These are phyloP conservation scores for Channa striata DNA, from an alignment of 2,797 vertebrate genomes.

Conservation along the genomic window DNA sequence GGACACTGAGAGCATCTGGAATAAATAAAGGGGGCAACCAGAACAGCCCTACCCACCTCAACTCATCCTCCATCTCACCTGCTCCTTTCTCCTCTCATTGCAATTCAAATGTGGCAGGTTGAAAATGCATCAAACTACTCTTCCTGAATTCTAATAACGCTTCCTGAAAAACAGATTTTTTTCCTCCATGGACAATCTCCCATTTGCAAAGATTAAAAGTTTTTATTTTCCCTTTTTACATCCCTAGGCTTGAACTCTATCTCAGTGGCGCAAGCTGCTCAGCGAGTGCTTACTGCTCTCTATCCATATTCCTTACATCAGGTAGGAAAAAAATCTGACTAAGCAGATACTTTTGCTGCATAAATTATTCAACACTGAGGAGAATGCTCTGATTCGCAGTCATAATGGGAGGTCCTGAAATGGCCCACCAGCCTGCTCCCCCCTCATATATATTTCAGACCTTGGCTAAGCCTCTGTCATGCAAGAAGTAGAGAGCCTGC, in stretches of 20 bases:
- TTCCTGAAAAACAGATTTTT: slow-evolving; percentile 33
- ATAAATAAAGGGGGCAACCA: slow-evolving; percentile 64
- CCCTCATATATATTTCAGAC: slow-evolving; percentile 78
- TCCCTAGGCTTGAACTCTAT: slow-evolving; percentile 31
- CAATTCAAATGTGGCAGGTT: slow-evolving; percentile 56
- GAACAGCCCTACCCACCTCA: slow-evolving; percentile 41
- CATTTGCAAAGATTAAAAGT: slow-evolving; percentile 53
- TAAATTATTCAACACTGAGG: slow-evolving; percentile 77
- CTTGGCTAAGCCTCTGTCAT: slow-evolving; percentile 64
- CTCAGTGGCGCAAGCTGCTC: slow-evolving; percentile 23
- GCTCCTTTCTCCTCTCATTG: slow-evolving; percentile 41
- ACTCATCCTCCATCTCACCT: slow-evolving; percentile 43
- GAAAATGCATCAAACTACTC: slow-evolving; percentile 37
- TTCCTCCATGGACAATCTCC: slow-evolving; percentile 7
- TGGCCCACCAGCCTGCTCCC: slow-evolving; percentile 44
- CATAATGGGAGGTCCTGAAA: slow-evolving; percentile 80
- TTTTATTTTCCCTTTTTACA: slow-evolving; percentile 49
- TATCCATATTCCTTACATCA: slow-evolving; percentile 46
- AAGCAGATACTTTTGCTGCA: slow-evolving; percentile 75
- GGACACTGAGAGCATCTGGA: slow-evolving; percentile 62
- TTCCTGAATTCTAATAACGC: slow-evolving; percentile 35
- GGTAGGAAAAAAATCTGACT: slow-evolving; percentile 63
- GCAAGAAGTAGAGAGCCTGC: slow-evolving; percentile 49
- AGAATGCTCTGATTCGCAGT: slow-evolving; percentile 75
- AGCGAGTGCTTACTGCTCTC: slow-evolving; percentile 50